phyloP scores from a whole-genome alignment of 2,888 invertebrate species.

The Tetragnatha montana region DNA sequence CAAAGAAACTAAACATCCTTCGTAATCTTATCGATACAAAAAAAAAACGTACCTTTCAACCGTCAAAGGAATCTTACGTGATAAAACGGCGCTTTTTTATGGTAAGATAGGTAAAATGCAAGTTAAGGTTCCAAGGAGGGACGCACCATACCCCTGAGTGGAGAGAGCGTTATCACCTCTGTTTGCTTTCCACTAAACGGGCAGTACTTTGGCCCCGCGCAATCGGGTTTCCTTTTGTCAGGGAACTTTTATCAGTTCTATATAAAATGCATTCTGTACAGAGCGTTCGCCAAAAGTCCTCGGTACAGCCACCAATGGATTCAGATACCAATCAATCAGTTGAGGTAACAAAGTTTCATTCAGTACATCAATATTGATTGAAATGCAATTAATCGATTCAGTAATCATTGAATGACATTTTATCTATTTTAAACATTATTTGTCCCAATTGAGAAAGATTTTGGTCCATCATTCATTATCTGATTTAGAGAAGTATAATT shows the following conservation, averaged over 20 bases:
- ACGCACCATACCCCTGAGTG: constrained; percentile 34
- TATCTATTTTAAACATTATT: too few species aligned
- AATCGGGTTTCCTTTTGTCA: constrained; percentile 59
- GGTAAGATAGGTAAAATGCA: constrained; percentile 58
- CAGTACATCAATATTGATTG: too few species aligned
- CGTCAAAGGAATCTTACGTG: constrained; percentile 57
- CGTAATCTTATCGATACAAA: constrained; percentile 59
- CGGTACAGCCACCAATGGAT: too few species aligned
- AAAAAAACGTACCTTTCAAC: constrained; percentile 59
- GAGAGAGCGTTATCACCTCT: constrained; percentile 64
- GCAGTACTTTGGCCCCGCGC: constrained; percentile 61
- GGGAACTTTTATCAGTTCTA: constrained; percentile 54
- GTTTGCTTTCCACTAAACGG: constrained; percentile 67
- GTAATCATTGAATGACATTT: too few species aligned
- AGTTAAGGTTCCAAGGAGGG: constrained; percentile 61
- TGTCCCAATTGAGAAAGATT: too few species aligned
- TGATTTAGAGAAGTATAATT: too few species aligned
- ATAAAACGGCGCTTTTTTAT: constrained; percentile 60
- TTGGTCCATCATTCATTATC: too few species aligned
- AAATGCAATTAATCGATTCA: too few species aligned
- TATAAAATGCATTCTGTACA: constrained; percentile 45
- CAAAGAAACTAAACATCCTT: constrained; percentile 30
- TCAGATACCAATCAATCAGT: too few species aligned
- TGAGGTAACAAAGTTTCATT: too few species aligned
- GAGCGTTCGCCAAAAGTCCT: too few species aligned